Base-by-base conservation (phyloP, 2,888 invertebrate species). In the Eretmocerus hayati region DNA sequence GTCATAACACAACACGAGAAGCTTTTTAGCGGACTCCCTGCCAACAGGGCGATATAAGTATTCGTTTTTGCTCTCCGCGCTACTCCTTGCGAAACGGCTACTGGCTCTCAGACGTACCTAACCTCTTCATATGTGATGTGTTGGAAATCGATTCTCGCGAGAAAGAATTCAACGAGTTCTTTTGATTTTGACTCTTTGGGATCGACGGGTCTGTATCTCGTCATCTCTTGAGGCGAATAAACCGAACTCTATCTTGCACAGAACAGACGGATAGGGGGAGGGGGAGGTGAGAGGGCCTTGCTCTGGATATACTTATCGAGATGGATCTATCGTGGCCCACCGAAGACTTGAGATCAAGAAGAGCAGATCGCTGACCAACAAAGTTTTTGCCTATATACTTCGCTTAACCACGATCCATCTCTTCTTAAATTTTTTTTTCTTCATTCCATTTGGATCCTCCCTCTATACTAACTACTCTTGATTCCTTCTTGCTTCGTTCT, bases 321-420 rank as follows among this genome's bases (percentile, higher is more conserved):
- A 62, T 60, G 56, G 60, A 61, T 63, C 60, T 62, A 63, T 62
- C 57, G 55, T 52, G 59, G 56, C 55, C 53, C 49, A 47, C 50
- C 49, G 52, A 53, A n/a, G 55, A 52, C 52, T 56, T 52, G 50
- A 54, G 59, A 60, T 60, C 56, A 51, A 57, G 57, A 54, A 49
- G 53, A 52, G 45, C 36, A 56, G 56, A 57, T 58, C 53, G 52
- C 48, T 11, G 11, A 31, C 38, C 31, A 35, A 15, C 26, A 15
- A 26, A 4, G 16, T 21, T 13, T 20, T 22, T 33, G 42, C 45
- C 41, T 33, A 38, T 43, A 45, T 41, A 33, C 30, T 46, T 20
- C 22, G 20, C 39, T 33, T 19, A 16, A n/a, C n/a, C n/a, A n/a
- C n/a, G n/a, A n/a, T n/a, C n/a, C n/a, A n/a, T n/a, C n/a, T n/a